Conservation (phyloP, 1,140 invertebrate species). For the Colletes latitarsis region DNA sequence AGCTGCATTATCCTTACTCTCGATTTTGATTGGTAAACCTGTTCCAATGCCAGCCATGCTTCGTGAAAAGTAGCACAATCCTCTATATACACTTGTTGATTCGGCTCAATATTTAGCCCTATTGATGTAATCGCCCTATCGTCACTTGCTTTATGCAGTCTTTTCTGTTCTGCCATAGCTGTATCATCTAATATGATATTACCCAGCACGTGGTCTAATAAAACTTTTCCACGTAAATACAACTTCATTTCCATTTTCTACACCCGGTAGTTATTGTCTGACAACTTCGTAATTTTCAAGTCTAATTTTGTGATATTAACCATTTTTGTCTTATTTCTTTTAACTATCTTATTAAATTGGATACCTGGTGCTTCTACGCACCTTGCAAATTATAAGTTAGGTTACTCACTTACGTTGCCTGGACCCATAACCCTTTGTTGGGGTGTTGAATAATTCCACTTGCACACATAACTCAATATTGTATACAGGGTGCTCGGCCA, state of each 20-base stretch:
- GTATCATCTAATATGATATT: background rate
- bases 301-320: background rate
- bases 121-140: background rate
- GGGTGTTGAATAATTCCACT: too few relatives aligned
- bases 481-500: too few relatives aligned
- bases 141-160: background rate
- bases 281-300: background rate
- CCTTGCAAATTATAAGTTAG: too few relatives aligned
- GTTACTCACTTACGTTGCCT: too few relatives aligned
- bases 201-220: background rate
- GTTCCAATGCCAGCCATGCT: background rate
- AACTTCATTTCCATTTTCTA: slow-evolving; percentile 2
- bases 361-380: too few relatives aligned
- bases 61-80: background rate
- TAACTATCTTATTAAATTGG: too few relatives aligned
- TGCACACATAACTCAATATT: too few relatives aligned
- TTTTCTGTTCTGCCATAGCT: background rate
- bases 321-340: background rate
- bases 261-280: background rate
- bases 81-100: background rate
- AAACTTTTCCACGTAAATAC: background rate
- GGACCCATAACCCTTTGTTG: too few relatives aligned
- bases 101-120: background rate
- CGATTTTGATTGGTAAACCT: background rate
- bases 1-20: background rate